Conservation (phyloP, 2,888 invertebrate genomes). For the Alentia gelatinosa region DNA sequence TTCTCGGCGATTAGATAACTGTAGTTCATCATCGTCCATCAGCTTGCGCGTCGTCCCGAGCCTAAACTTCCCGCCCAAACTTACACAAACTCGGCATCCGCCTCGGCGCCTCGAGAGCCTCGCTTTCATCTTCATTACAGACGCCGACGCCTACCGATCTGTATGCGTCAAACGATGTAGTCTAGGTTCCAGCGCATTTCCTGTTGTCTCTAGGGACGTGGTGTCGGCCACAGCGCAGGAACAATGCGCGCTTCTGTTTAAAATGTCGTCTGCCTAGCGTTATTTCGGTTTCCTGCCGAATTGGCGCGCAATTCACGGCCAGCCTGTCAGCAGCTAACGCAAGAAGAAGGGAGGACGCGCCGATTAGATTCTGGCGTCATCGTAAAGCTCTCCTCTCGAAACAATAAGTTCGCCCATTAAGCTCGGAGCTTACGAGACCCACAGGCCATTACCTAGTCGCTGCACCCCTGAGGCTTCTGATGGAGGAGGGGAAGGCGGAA, state of each 20-base stretch:
- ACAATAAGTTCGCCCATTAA: neutral
- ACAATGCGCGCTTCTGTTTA: conserved; percentile 3
- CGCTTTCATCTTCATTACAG: neutral
- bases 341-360: neutral
- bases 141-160: neutral
- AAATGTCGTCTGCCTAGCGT: conserved; percentile 23
- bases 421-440: neutral
- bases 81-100: neutral
- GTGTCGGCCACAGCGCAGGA: neutral
- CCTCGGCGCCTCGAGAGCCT: neutral
- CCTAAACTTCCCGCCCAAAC: conserved; percentile 2
- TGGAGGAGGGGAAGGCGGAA: no score
- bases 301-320: neutral
- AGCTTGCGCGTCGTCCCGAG: neutral
- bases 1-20: conserved; percentile 38
- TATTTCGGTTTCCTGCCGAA: neutral
- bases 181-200: no score
- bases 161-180: conserved; percentile 23
- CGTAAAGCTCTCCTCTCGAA: neutral
- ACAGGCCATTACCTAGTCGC: no score
- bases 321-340: neutral
- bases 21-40: conserved; percentile 40
- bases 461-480: neutral
- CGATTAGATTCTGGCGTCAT: neutral
- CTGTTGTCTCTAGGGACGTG: neutral